A percentile compares a stretch with the other conserved stretches of the same genome.
These are phyloP conservation scores for Pholis gunnellus DNA, from an alignment of 2,113 vertebrate species.

Conservation along the genomic window DNA sequence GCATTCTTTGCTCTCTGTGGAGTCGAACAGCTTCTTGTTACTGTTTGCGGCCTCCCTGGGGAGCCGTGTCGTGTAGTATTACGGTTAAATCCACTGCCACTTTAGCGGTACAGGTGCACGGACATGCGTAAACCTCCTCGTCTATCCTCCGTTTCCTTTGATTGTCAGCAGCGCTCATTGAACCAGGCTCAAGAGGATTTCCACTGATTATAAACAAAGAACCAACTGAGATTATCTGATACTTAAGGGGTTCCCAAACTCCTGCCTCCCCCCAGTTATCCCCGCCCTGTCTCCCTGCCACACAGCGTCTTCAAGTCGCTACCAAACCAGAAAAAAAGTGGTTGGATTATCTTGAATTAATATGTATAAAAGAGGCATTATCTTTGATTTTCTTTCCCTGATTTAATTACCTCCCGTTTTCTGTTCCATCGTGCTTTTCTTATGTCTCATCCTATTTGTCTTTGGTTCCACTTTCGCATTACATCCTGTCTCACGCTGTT, in stretches of 20 bases:
- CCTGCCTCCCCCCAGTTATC: background rate
- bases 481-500: constrained; percentile 43
- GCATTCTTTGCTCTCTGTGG: background rate
- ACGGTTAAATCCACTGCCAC: constrained; percentile 28
- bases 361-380: background rate
- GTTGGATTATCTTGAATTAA: background rate
- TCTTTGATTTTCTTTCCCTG: background rate
- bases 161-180: constrained; percentile 69
- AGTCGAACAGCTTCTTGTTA: background rate
- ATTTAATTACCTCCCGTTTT: background rate
- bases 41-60: constrained; percentile 4
- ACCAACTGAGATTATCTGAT: constrained; percentile 75
- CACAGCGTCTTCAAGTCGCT: background rate
- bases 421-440: background rate
- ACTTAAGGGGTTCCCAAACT: constrained; percentile 46
- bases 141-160: constrained; percentile 63
- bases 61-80: constrained; percentile 3
- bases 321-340: background rate
- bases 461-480: constrained; percentile 45
- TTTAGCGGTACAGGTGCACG: constrained; percentile 64
- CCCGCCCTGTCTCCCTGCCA: background rate
- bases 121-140: constrained; percentile 58
- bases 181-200: constrained; percentile 76
- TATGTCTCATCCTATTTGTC: background rate
- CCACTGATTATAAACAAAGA: constrained; percentile 79